A percentile compares a stretch with the other conserved stretches of the same genome.
phyloP scores from a whole-genome alignment of 2,113 vertebrate genomes.

The Rhinolophus ferrumequinum region DNA sequence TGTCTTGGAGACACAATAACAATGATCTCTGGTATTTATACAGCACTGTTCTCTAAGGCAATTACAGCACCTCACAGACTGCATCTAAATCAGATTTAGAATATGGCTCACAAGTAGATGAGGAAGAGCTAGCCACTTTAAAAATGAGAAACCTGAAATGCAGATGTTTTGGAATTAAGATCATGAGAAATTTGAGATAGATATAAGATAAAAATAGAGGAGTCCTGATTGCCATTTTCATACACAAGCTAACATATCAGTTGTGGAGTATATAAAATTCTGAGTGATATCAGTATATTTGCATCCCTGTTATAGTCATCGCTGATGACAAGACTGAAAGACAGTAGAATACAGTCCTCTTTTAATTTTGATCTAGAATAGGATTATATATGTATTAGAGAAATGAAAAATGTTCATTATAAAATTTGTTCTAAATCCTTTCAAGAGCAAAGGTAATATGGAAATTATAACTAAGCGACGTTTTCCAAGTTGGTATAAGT shows the following conservation, averaged over 20 bases:
- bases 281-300: background rate
- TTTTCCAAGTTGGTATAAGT: slow-evolving; percentile 3
- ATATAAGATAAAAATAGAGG: background rate
- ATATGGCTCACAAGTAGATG: background rate
- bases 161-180: background rate
- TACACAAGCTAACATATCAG: background rate
- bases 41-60: background rate
- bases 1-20: slow-evolving; percentile 49
- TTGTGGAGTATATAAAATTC: background rate
- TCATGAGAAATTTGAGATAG: background rate
- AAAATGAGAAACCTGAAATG: background rate
- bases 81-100: background rate
- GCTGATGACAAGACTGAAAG: background rate
- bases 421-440: background rate
- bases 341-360: background rate
- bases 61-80: background rate
- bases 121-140: background rate
- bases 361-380: background rate
- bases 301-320: background rate
- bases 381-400: background rate
- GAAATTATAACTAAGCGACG: background rate
- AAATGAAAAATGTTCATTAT: background rate
- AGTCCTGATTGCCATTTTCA: background rate
- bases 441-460: background rate
- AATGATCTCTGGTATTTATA: background rate